These are phyloP conservation scores for Ganaspis sp. DNA, from an alignment of 1,140 invertebrate genomes.

Conservation along the genomic window DNA sequence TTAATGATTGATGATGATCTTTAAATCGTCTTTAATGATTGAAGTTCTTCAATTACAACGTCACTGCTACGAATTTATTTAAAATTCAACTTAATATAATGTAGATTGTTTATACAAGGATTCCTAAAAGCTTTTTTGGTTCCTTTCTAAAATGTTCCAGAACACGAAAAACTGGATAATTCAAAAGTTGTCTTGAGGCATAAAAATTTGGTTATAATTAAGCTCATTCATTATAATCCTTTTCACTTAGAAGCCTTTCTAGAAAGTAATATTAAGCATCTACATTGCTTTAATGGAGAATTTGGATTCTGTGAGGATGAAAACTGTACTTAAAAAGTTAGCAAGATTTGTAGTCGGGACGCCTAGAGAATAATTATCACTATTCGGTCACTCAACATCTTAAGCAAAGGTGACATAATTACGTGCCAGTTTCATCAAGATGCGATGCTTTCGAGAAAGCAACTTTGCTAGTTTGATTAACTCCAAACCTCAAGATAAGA, in stretches of 20 bases:
- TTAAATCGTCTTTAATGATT: no score
- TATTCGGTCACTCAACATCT: not conserved
- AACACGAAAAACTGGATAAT: no score
- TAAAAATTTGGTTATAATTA: no score
- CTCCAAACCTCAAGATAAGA: not conserved
- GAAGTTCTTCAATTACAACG: no score
- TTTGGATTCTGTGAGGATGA: not conserved
- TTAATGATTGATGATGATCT: no score
- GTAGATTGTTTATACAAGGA: no score
- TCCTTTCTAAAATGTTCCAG: no score
- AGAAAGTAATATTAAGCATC: not conserved
- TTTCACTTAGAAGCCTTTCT: not conserved
- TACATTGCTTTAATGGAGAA: not conserved
- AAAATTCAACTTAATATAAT: no score
- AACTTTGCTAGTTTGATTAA: slow-evolving; percentile 9
- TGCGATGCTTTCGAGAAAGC: not conserved
- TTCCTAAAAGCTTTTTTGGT: no score
- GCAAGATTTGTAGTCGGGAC: not conserved
- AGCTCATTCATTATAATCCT: not conserved
- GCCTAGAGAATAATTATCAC: not conserved
- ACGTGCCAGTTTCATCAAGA: not conserved
- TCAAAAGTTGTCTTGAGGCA: no score
- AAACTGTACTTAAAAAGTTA: not conserved
- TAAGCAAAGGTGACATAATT: slow-evolving; percentile 22
- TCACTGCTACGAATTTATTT: no score